Percentiles rank a stretch among this genome's conserved stretches.
Conservation (phyloP, 2,888 invertebrate species). For the Hemistola chrysoprasaria region DNA sequence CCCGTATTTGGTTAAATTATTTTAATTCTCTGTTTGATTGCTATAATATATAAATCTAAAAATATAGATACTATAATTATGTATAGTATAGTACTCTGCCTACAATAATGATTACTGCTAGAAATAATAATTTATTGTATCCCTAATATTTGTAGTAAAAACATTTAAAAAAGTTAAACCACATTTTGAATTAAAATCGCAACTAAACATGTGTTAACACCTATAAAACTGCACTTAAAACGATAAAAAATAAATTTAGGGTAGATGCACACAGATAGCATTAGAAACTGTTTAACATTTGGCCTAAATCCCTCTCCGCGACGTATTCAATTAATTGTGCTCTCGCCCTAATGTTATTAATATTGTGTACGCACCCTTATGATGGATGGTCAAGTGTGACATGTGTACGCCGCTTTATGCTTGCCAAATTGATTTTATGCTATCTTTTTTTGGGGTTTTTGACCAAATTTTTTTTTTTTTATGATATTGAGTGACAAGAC, state of each 20-base stretch:
- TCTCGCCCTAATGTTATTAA: conserved; percentile 65
- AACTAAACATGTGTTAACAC: conserved; percentile 16
- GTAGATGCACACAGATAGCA: conserved; percentile 48
- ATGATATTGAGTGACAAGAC: too few relatives aligned
- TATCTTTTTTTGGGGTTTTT: conserved; percentile 23
- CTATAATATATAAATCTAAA: too few relatives aligned
- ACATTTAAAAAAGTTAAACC: too few relatives aligned
- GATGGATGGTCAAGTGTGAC: conserved; percentile 65
- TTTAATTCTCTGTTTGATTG: too few relatives aligned
- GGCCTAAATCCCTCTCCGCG: conserved; percentile 43
- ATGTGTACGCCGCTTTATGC: conserved; percentile 66
- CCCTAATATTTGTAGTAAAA: too few relatives aligned
- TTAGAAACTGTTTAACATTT: conserved; percentile 78
- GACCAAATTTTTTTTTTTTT: too few relatives aligned
- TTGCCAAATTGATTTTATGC: conserved; percentile 58
- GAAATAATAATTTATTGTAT: too few relatives aligned
- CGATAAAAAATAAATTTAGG: conserved; percentile 31
- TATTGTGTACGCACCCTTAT: conserved; percentile 56
- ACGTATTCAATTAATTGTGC: conserved; percentile 59
- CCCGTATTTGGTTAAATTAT: too few relatives aligned
- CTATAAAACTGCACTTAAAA: conserved; percentile 25
- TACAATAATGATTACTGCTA: too few relatives aligned
- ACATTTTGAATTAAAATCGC: neutral
- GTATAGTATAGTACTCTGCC: too few relatives aligned
- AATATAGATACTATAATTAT: too few relatives aligned